A percentile compares a stretch with the other conserved stretches of the same genome.
phyloP scores from a whole-genome alignment of 2,113 vertebrate species.

The Morphnarchus princeps region DNA sequence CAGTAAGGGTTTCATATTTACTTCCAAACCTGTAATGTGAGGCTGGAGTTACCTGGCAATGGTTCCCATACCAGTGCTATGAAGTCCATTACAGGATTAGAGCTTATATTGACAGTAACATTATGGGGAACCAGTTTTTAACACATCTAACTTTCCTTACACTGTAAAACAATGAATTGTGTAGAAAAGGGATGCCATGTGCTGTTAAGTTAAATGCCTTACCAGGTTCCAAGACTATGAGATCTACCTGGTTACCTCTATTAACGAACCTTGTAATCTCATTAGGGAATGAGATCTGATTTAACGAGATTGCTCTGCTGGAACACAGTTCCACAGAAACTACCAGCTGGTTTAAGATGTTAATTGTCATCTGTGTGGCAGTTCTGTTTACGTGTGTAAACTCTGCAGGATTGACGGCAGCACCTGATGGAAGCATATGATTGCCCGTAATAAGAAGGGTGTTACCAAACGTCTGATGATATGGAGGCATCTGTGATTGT shows the following conservation, averaged over 20 bases:
- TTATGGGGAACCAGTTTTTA: not conserved
- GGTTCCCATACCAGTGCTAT: not conserved
- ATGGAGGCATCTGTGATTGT: not conserved
- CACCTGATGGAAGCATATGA: not conserved
- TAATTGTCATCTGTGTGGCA: not conserved
- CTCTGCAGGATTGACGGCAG: not conserved
- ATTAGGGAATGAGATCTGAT: not conserved
- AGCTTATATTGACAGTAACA: not conserved
- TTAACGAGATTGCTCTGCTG: slow-evolving; percentile 3
- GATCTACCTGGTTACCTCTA: not conserved
- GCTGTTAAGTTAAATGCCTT: not conserved
- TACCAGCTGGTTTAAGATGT: not conserved
- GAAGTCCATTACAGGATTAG: not conserved
- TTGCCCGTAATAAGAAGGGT: not conserved
- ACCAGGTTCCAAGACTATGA: not conserved
- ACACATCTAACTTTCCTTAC: not conserved
- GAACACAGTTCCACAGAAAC: not conserved
- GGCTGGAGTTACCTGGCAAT: not conserved
- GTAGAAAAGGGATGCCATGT: rapidly evolving
- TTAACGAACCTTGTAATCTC: not conserved
- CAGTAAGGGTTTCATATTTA: not conserved
- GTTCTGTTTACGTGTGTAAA: not conserved
- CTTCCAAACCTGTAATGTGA: not conserved
- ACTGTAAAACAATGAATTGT: not conserved
- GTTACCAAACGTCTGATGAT: not conserved